A percentile compares a stretch with the other conserved stretches of the same genome.
Evolutionary conservation across 2,888 invertebrate genomes (phyloP).

Genomic region (Caenorhabditis wallacei): DNA sequence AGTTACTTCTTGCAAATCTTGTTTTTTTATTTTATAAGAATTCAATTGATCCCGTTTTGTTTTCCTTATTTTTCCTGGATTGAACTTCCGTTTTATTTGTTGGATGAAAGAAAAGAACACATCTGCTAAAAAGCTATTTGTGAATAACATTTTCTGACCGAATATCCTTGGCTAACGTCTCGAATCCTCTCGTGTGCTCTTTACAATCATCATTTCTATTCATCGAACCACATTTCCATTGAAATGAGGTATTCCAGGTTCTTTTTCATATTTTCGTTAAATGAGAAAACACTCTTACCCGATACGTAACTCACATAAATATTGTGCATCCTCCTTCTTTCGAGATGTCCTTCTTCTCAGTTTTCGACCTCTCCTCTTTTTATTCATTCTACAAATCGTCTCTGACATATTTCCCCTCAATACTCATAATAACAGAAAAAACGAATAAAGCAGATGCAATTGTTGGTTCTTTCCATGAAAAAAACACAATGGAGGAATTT

Average conservation of each 20-base stretch:
- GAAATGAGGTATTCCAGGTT: constrained; percentile 14
- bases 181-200: neutral
- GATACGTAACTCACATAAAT: constrained; percentile 3
- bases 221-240: constrained; percentile 12
- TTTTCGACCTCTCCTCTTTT: constrained; percentile 1
- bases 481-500: neutral
- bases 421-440: constrained; percentile 8
- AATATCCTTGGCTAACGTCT: too few relatives aligned
- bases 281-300: constrained; percentile 1
- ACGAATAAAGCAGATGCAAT: constrained; percentile 1
- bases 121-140: neutral
- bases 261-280: neutral
- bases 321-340: neutral
- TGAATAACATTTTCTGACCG: neutral
- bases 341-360: neutral
- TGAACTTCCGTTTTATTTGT: neutral
- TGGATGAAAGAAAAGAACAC: neutral
- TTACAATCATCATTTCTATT: neutral
- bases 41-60: neutral
- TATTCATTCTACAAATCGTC: neutral
- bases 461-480: neutral
- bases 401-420: constrained; percentile 11
- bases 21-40: too few relatives aligned
- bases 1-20: neutral
- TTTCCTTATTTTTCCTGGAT: neutral